A percentile compares a stretch with the other conserved stretches of the same genome.
Conservation (phyloP, 1,140 invertebrate species). For the Polyergus mexicanus region DNA sequence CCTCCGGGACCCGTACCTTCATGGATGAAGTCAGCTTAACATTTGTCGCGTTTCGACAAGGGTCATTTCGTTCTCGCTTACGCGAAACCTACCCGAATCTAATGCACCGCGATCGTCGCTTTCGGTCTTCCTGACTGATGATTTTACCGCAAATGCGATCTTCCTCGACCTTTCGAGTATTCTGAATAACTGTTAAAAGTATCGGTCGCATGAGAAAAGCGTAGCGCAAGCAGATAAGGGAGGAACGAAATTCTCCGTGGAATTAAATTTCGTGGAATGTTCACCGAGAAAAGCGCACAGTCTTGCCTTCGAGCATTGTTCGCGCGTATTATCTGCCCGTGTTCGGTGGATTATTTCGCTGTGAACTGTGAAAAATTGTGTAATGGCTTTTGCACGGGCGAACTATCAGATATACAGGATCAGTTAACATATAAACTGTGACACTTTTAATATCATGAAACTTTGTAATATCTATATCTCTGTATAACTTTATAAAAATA, state of each 20-base stretch:
- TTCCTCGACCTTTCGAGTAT: neutral
- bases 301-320: neutral
- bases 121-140: neutral
- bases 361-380: neutral
- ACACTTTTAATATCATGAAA: neutral
- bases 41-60: constrained; percentile 39
- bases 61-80: constrained; percentile 38
- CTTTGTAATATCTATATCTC: neutral
- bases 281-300: neutral
- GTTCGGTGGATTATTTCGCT: constrained; percentile 18
- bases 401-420: neutral
- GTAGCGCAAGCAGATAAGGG: constrained; percentile 14
- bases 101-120: constrained; percentile 1
- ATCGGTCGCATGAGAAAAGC: neutral
- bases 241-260: constrained; percentile 17
- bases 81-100: constrained; percentile 2
- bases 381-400: neutral
- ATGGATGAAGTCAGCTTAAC: constrained; percentile 53
- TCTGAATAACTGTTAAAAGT: constrained; percentile 8
- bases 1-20: constrained; percentile 41
- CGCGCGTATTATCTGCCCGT: constrained; percentile 13
- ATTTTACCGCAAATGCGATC: neutral
- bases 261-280: constrained; percentile 51
- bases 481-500: neutral
- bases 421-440: neutral